Conservation (phyloP, 92 coral and sea anemone genomes). For the Epizoanthus illoricatus region DNA sequence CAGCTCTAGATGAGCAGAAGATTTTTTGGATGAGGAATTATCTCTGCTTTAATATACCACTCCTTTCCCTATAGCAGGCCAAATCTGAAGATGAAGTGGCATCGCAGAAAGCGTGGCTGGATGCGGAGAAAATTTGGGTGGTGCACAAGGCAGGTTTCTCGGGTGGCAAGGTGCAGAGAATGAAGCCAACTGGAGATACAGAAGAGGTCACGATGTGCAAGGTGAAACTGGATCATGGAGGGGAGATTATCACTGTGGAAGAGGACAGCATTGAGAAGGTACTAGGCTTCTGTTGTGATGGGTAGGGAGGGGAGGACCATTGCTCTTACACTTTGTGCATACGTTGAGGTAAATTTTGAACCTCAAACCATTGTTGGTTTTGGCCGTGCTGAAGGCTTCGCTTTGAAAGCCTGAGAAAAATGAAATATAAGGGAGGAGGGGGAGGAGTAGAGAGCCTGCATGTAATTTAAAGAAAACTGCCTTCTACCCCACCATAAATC, state of each 20-base stretch:
- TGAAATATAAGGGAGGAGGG: too few relatives aligned
- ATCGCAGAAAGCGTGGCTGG: constrained; percentile 96
- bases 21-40: neutral
- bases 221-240: constrained; percentile 97
- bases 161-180: constrained; percentile 90
- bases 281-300: neutral
- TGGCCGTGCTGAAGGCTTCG: too few relatives aligned
- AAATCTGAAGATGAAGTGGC: constrained; percentile 94
- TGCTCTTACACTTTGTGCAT: too few relatives aligned
- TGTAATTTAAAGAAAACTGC: too few relatives aligned
- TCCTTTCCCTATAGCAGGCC: constrained; percentile 49
- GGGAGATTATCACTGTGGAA: constrained; percentile 90
- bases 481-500: too few relatives aligned
- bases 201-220: constrained; percentile 83
- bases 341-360: too few relatives aligned
- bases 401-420: too few relatives aligned
- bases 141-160: constrained; percentile 97
- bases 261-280: constrained; percentile 99
- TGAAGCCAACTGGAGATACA: constrained; percentile 37
- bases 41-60: neutral
- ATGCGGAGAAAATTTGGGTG: constrained; percentile 98
- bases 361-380: too few relatives aligned
- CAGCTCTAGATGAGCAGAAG: too few relatives aligned
- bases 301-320: neutral
- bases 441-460: too few relatives aligned